Base-by-base conservation (phyloP, 2,113 vertebrate genomes). In the Boulengeromyrus knoepffleri region DNA sequence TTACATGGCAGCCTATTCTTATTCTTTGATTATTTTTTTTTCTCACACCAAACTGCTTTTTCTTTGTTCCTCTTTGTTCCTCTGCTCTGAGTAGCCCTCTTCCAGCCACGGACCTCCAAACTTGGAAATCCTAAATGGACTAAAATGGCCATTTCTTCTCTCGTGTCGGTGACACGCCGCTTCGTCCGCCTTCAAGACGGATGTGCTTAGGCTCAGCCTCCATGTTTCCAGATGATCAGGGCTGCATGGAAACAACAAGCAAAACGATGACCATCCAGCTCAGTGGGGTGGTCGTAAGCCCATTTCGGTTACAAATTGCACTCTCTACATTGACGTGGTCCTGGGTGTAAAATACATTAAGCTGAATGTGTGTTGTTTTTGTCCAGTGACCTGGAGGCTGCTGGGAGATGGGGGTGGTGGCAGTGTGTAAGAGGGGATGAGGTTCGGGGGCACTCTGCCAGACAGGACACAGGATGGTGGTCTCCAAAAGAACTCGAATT, bases 221-320 rank as follows among this genome's bases (percentile, higher is more conserved):
- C 5, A 1, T 36, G 15, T 77, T 87, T 87, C 8, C 50, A 56
- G 15, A 39, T 10, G 50, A 53, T 56, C 12, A 36, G 50, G 21
- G 13, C 50, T 13, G 2, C 50, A 52, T 53, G 49, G 50, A 27
- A 53, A 36, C 49, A 87, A 53, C 17, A 87, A 47, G 27, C 19
- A 24, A 8, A 39, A 56, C 31, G n/a, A 36, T 21, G 50, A 17
- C 24, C 27, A 27, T 36, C 56, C 17, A 13, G 31, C 74, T 56
- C 49, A 12, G 74, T 13, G 86, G 91, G 90, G 91, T 90, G 92
- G 93, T 87, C 85, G 21, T 90, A 94, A 94, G 93, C 94, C 93
- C 93, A 92, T 91, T 45, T 15, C 0, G 7, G 0, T 70, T 92
- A 94, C 95, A 95, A 92, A 95, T 94, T 92, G 92, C 92, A 86